Base-by-base conservation (phyloP, 2,888 invertebrate genomes). In the Oasisia sp. region DNA sequence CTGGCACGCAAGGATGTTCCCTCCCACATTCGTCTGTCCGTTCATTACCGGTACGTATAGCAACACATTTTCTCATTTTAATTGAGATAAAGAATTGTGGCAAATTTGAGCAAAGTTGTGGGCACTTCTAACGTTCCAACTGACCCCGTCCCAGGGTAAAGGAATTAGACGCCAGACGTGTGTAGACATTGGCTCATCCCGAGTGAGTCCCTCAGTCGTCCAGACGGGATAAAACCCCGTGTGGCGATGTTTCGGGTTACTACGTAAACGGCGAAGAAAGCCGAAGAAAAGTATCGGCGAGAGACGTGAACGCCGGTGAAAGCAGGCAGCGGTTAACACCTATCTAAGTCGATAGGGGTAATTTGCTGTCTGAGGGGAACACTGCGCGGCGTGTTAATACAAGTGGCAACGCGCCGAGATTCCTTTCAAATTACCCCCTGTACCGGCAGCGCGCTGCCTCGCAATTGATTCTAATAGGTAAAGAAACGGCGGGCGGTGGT, bases 331-430 rank as follows among this genome's bases (percentile, higher is more conserved):
- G 74, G 74, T 74, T 74, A 74, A 74, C 74, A 74, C 74, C 74
- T 74, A 74, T n/a, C 74, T 74, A 74, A 74, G 74, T 74, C 74
- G 74, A 74, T 74, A 74, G 74, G 74, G 74, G 74, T 74, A 74
- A 74, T 74, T 74, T 74, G 74, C 74, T 74, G 74, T 74, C 74
- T 74, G 74, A 74, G 74, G 74, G n/a, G 74, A 27, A 74, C 74
- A 74, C 19, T 74, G 74, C 27, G 14, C 74, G 74, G 19, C 74
- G 74, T 74, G 74, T 74, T 74, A 74, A 74, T 74, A 74, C 74
- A 74, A 74, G 74, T n/a, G 74, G n/a, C 74, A n/a, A 74, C 19
- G 74, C 74, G 74, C 74, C 27, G n/a, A 74, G 74, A 74, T 74
- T 74, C 74, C 74, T 74, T 74, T 74, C 74, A 74, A 74, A 74